A percentile compares a stretch with the other conserved stretches of the same genome.
Evolutionary conservation across 2,797 vertebrate genomes (phyloP).

Genomic region (Synaphobranchus kaupii): DNA sequence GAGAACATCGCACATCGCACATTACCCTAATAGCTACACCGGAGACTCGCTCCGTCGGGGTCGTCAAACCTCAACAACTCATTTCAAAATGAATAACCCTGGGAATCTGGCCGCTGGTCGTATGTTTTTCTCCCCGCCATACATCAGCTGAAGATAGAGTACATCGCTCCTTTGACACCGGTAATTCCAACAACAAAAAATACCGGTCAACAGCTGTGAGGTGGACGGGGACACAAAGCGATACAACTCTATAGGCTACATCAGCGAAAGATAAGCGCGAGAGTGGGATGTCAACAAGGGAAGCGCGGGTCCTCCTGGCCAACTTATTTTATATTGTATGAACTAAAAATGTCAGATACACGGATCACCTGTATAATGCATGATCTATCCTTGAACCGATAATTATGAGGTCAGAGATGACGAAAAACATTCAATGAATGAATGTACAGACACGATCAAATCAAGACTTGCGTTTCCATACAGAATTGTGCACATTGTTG

Average conservation of each 20-base stretch:
- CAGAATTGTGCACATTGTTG: neutral
- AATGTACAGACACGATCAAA: neutral
- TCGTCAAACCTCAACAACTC: neutral
- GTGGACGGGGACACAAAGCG: conserved; percentile 24
- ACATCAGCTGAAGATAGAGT: conserved; percentile 17
- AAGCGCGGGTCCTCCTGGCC: neutral
- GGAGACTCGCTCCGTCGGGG: neutral
- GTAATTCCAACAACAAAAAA: conserved; percentile 14
- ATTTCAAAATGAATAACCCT: neutral
- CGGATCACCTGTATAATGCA: neutral
- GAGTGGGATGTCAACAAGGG: neutral
- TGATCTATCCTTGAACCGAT: neutral
- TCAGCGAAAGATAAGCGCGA: conserved; percentile 17
- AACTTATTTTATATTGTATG: neutral
- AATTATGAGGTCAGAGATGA: neutral
- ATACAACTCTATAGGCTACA: neutral
- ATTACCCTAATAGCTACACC: neutral
- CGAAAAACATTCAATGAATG: neutral
- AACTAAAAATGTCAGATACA: conserved; percentile 1
- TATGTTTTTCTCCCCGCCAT: conserved; percentile 13
- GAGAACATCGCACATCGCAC: neutral
- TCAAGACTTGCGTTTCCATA: neutral
- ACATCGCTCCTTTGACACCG: neutral
- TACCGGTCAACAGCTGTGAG: conserved; percentile 36
- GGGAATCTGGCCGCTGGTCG: neutral